These are phyloP conservation scores for Oasisia sp. DNA, from an alignment of 2,888 invertebrate species.

Conservation along the genomic window DNA sequence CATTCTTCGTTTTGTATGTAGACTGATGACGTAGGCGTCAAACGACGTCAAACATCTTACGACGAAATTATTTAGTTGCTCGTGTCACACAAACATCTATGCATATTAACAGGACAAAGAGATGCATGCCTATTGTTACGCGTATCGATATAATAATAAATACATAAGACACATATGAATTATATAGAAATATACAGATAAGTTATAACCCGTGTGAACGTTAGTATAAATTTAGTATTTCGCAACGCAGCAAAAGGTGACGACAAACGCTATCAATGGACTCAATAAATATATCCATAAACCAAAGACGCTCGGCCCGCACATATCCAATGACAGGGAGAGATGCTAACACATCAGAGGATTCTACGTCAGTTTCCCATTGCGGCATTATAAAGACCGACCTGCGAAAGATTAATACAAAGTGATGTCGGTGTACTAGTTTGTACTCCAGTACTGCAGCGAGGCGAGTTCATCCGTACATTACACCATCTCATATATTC, in stretches of 20 bases:
- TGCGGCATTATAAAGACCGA: background rate
- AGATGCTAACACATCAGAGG: background rate
- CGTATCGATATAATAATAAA: background rate
- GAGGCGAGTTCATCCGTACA: background rate
- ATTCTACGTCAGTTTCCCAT: background rate
- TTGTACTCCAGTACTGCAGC: background rate
- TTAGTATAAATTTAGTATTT: background rate
- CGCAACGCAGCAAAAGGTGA: background rate
- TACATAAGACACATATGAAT: background rate
- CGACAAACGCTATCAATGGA: background rate
- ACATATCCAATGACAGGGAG: background rate
- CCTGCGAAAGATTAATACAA: background rate
- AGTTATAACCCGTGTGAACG: background rate
- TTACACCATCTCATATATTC: background rate
- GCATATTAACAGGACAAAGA: no score
- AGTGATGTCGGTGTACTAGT: background rate
- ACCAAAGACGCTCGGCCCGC: background rate
- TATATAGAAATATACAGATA: background rate
- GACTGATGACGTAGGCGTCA: no score
- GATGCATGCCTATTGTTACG: background rate
- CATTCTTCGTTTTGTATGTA: no score
- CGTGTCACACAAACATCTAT: no score
- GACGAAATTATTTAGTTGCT: no score
- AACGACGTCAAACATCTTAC: no score
- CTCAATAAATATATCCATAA: background rate